Evolutionary conservation across 2,113 vertebrate genomes (phyloP), one percentile per base, ranked within the genome.

Genomic region (Sorex fumeus): DNA sequence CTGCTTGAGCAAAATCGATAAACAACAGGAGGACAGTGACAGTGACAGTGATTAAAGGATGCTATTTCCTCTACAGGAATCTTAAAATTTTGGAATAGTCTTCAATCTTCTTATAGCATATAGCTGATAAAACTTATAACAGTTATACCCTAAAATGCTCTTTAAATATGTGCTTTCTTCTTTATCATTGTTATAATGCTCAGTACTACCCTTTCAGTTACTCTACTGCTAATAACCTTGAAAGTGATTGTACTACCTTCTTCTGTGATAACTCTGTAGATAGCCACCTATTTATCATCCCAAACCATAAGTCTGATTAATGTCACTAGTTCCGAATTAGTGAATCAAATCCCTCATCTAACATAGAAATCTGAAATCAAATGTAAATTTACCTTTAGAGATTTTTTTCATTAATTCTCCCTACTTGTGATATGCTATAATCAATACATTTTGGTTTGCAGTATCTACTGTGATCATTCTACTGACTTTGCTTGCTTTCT

Each of bases 71-170:
- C 85, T 90, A 2, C 1, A 72, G 15, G 0, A 78, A 9, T 78
- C 70, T 69, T 94, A 90, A 79, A 40, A 32, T 70, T 80, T 71
- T 82, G 2, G 11, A 91, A 57, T 70, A 84, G 60, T 23, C 10
- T 23, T 60, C 21, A 60, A 2, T 62, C 4, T 62, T 47, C 57
- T 30, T 69, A 11, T 66, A 50, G 12, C 3, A 85, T n/a, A n/a
- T n/a, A n/a, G n/a, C n/a, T n/a, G n/a, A n/a, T n/a, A n/a, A n/a
- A n/a, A n/a, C n/a, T n/a, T n/a, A n/a, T n/a, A n/a, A n/a, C n/a
- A 50, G 7, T 69, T 85, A 32, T 45, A 60, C 2, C 25, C 1
- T 27, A 75, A 92, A 45, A 0, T 3, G 6, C 40, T 88, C 90
- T 76, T 12, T 34, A 87, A 85, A 32, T 82, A 72, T 50, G 0